A percentile compares a stretch with the other conserved stretches of the same genome.
phyloP scores from a whole-genome alignment of 1,140 invertebrate genomes.

The Linepithema humile region DNA sequence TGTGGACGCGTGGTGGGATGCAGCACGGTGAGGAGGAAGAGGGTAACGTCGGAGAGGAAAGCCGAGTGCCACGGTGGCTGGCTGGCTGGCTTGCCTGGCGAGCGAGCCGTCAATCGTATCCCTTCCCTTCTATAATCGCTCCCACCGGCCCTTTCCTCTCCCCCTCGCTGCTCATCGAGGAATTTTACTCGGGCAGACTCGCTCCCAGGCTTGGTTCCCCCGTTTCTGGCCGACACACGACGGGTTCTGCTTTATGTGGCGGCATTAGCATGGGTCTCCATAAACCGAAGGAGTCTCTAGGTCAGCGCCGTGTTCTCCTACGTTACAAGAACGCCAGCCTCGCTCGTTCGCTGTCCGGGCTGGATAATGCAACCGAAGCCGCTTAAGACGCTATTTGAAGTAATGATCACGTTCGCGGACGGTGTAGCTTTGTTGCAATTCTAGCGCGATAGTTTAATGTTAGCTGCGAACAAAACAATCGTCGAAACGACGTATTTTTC shows the following conservation, averaged over 20 bases:
- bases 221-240: slow-evolving; percentile 61
- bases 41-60: slow-evolving; percentile 69
- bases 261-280: slow-evolving; percentile 76
- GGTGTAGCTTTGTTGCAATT: background rate
- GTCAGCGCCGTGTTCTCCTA: slow-evolving; percentile 75
- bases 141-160: background rate
- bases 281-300: slow-evolving; percentile 81
- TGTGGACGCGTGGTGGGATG: slow-evolving; percentile 54
- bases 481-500: background rate
- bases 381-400: background rate
- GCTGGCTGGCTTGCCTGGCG: slow-evolving; percentile 73
- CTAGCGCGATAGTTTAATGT: background rate
- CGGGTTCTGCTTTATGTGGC: slow-evolving; percentile 72
- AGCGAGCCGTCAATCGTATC: slow-evolving; percentile 80
- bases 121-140: slow-evolving; percentile 63
- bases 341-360: background rate
- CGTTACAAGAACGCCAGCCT: slow-evolving; percentile 28
- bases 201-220: slow-evolving; percentile 74
- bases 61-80: slow-evolving; percentile 80
- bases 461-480: background rate
- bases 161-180: slow-evolving; percentile 75
- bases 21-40: slow-evolving; percentile 15
- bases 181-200: slow-evolving; percentile 82
- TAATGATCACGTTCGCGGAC: background rate
- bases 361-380: background rate